Percentiles rank a stretch among this genome's conserved stretches.
phyloP scores from a whole-genome alignment of 2,113 vertebrate species.

The Channa maculata region DNA sequence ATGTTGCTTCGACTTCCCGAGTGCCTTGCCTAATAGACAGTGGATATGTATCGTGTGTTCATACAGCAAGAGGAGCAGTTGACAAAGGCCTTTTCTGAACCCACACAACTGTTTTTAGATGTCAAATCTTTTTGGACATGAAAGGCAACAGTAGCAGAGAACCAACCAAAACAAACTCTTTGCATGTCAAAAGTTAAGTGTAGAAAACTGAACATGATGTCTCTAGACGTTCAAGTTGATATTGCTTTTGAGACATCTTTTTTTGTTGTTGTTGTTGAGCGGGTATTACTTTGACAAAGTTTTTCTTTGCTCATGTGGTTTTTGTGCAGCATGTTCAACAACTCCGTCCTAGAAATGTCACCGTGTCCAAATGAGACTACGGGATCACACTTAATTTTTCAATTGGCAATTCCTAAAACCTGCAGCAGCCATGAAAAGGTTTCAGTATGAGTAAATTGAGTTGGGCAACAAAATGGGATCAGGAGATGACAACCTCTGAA shows the following conservation, averaged over 20 bases:
- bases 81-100: slow-evolving; percentile 29
- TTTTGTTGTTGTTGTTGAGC: background rate
- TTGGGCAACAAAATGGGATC: slow-evolving; percentile 31
- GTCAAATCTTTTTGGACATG: slow-evolving; percentile 15
- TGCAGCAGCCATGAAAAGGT: slow-evolving; percentile 37
- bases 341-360: slow-evolving; percentile 66
- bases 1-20: background rate
- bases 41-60: background rate
- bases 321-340: slow-evolving; percentile 31
- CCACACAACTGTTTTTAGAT: slow-evolving; percentile 20
- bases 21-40: slow-evolving; percentile 8
- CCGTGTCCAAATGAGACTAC: slow-evolving; percentile 36
- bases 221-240: slow-evolving; percentile 17
- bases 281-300: slow-evolving; percentile 31
- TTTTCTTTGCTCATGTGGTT: slow-evolving; percentile 1
- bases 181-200: slow-evolving; percentile 29
- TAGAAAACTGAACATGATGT: slow-evolving; percentile 39
- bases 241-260: slow-evolving; percentile 16
- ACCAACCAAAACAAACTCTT: slow-evolving; percentile 40
- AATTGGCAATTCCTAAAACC: slow-evolving; percentile 54
- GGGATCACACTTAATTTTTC: slow-evolving; percentile 48
- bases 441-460: slow-evolving; percentile 52
- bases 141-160: slow-evolving; percentile 26
- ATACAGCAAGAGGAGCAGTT: slow-evolving; percentile 6
- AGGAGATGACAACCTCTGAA: slow-evolving; percentile 35